Conservation (phyloP, 2,113 vertebrate species). For the Ancistrus triradiatus region DNA sequence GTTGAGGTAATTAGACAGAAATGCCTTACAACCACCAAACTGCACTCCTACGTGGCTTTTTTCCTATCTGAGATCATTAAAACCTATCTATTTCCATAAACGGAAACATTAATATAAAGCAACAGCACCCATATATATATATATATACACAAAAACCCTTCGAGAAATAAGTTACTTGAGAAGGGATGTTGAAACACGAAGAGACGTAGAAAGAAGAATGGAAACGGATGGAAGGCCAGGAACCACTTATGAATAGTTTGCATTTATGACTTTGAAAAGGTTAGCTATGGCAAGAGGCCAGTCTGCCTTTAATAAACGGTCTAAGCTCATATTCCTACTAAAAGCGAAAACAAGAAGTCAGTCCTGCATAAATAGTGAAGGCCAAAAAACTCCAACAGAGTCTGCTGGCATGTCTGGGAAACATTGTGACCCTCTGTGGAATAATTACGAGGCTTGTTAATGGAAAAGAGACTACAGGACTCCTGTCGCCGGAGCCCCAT, state of each 20-base stretch:
- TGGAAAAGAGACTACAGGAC: not conserved
- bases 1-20: too few species aligned
- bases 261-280: constrained; percentile 2
- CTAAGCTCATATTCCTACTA: not conserved
- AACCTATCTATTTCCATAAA: too few species aligned
- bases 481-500: not conserved
- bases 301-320: constrained; percentile 3
- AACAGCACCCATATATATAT: not conserved
- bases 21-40: not conserved
- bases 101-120: too few species aligned
- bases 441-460: constrained; percentile 4
- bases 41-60: too few species aligned
- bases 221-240: not conserved
- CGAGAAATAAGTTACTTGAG: too few species aligned
- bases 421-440: constrained; percentile 2
- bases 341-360: constrained; percentile 1
- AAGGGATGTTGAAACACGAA: not conserved
- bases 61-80: too few species aligned
- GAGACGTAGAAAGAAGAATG: not conserved
- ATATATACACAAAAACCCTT: too few species aligned
- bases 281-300: not conserved
- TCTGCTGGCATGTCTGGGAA: not conserved
- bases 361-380: not conserved
- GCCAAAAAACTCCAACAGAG: not conserved
- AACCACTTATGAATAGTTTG: constrained; percentile 6